Evolutionary conservation across 2,797 vertebrate genomes (phyloP).

Genomic region (Poeciliopsis turneri): DNA sequence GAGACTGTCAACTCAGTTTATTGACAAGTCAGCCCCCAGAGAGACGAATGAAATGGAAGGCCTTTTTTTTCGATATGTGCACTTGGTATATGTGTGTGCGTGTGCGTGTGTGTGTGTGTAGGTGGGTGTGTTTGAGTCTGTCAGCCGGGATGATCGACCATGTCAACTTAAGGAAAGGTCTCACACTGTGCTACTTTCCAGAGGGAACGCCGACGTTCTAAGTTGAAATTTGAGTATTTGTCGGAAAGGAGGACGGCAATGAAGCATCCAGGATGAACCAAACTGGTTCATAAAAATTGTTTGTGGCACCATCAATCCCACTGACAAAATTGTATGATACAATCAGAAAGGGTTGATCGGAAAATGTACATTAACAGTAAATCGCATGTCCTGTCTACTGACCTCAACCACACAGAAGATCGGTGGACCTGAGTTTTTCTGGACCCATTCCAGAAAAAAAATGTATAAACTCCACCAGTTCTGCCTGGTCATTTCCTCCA

Average conservation of each 20-base stretch:
- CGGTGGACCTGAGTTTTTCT: too few species aligned
- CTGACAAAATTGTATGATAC: background rate
- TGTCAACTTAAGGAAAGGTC: slow-evolving; percentile 68
- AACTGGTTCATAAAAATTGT: background rate
- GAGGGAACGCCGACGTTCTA: slow-evolving; percentile 60
- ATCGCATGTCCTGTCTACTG: background rate
- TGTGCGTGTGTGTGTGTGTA: background rate
- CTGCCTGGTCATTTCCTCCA: too few species aligned
- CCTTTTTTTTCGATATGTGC: background rate
- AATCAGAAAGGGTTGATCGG: background rate
- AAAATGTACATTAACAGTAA: background rate
- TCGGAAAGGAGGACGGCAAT: background rate
- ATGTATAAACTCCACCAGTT: too few species aligned
- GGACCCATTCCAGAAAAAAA: too few species aligned
- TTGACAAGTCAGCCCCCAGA: slow-evolving; percentile 60
- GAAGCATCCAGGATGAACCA: background rate
- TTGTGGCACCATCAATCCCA: background rate
- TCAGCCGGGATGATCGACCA: slow-evolving; percentile 65
- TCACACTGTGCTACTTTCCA: slow-evolving; percentile 44
- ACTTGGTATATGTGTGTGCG: background rate
- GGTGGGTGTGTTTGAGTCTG: slow-evolving; percentile 1
- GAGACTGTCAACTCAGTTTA: slow-evolving; percentile 63
- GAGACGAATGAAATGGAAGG: slow-evolving; percentile 55
- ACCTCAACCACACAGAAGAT: background rate
- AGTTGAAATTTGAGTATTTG: slow-evolving; percentile 14